Evolutionary conservation across 1,140 invertebrate species (phyloP).

Genomic region (Melipona quadrifasciata): DNA sequence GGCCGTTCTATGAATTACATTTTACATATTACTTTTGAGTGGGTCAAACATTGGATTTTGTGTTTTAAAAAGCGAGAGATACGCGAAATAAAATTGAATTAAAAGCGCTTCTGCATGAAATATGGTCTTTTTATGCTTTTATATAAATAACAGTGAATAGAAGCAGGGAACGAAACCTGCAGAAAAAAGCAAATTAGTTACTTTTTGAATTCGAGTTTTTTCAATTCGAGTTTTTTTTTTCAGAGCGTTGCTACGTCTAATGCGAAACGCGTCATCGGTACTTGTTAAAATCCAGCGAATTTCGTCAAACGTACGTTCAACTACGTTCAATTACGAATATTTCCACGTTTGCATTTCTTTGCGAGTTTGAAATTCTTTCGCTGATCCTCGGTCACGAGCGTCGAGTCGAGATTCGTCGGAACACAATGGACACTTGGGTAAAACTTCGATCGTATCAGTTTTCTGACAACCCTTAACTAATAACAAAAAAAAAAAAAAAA

Average conservation of each 20-base stretch:
- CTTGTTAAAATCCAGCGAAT: not conserved
- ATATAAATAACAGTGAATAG: too few species aligned
- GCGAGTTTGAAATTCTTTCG: too few species aligned
- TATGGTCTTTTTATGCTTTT: not conserved
- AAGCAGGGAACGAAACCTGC: not conserved
- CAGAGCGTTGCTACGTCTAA: not conserved
- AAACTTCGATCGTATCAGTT: not conserved
- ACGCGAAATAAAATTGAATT: not conserved
- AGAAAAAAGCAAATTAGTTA: not conserved
- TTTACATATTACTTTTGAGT: not conserved
- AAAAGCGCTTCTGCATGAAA: not conserved
- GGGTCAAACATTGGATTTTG: not conserved
- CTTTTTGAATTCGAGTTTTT: not conserved
- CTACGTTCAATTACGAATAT: not conserved
- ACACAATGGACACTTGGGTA: not conserved
- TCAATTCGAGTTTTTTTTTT: constrained; percentile 1
- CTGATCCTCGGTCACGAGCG: not conserved
- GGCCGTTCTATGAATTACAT: not conserved
- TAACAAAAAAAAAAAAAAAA: not conserved
- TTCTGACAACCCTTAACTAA: not conserved
- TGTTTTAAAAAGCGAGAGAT: not conserved
- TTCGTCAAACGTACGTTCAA: not conserved
- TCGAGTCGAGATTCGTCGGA: not conserved
- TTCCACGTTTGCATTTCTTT: not conserved
- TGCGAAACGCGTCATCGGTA: too few species aligned